Evolutionary conservation across 1,140 invertebrate species (phyloP).

Genomic region (Drosophila littoralis): DNA sequence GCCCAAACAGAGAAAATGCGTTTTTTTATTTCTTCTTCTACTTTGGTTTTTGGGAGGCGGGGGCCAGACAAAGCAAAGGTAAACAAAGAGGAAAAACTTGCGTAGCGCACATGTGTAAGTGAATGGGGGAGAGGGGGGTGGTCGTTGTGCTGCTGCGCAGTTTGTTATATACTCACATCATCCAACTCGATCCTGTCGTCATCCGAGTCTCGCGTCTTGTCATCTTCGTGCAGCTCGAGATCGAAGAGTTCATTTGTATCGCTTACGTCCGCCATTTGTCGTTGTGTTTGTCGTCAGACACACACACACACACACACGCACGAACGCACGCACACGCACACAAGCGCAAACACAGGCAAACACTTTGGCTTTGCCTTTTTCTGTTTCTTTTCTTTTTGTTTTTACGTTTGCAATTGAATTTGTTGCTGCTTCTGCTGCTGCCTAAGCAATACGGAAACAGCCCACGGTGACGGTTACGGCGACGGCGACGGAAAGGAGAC

Average conservation of each 20-base stretch:
- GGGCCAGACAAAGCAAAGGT: constrained; percentile 39
- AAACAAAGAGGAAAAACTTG: constrained; percentile 51
- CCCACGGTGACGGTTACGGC: constrained; percentile 9
- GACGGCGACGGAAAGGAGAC: constrained; percentile 10
- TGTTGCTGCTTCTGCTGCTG: constrained; percentile 53
- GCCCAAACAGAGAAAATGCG: constrained; percentile 34
- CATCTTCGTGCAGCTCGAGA: constrained; percentile 92
- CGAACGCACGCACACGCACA: constrained; percentile 29
- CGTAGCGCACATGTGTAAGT: background rate
- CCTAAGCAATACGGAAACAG: constrained; percentile 60
- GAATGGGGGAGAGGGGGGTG: background rate
- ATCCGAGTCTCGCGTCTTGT: constrained; percentile 90
- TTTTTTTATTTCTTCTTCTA: constrained; percentile 8
- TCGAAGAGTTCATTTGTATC: constrained; percentile 89
- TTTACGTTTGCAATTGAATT: constrained; percentile 43
- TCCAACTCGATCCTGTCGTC: constrained; percentile 94
- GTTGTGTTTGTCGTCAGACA: constrained; percentile 56
- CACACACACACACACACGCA: constrained; percentile 15
- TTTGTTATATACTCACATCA: constrained; percentile 87
- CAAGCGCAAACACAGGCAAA: constrained; percentile 45
- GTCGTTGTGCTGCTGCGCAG: constrained; percentile 56
- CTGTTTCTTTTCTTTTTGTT: constrained; percentile 13
- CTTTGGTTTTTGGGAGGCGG: constrained; percentile 1
- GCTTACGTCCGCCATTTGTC: constrained; percentile 88
- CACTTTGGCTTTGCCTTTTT: constrained; percentile 42